phyloP scores from a whole-genome alignment of 2,797 vertebrate genomes.

The Myotis vivesi region DNA sequence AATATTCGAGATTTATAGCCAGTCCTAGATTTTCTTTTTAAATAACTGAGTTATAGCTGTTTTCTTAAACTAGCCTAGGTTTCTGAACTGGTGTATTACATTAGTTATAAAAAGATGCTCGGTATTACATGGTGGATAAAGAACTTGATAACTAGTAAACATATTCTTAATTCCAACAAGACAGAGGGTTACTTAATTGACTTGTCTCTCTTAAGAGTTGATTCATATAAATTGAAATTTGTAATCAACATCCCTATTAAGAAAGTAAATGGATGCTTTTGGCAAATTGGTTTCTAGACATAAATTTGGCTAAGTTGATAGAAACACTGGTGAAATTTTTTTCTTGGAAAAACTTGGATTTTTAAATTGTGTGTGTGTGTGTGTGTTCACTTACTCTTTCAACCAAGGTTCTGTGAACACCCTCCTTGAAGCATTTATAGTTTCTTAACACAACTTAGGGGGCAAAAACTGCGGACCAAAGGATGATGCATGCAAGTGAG shows the following conservation, averaged over 20 bases:
- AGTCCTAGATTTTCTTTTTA: slow-evolving; percentile 44
- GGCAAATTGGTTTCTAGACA: slow-evolving; percentile 44
- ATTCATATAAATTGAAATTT: slow-evolving; percentile 49
- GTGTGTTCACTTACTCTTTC: background rate
- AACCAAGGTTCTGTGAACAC: slow-evolving; percentile 45
- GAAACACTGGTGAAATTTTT: slow-evolving; percentile 50
- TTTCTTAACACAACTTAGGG: slow-evolving; percentile 43
- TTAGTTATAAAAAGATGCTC: slow-evolving; percentile 47
- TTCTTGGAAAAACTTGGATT: slow-evolving; percentile 9
- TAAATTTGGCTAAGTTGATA: slow-evolving; percentile 13
- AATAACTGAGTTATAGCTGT: slow-evolving; percentile 15
- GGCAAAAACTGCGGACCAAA: slow-evolving; percentile 8
- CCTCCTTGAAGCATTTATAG: slow-evolving; percentile 31
- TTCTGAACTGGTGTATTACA: slow-evolving; percentile 17
- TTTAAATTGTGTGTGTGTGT: background rate
- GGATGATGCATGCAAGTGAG: slow-evolving; percentile 21
- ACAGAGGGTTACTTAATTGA: slow-evolving; percentile 9
- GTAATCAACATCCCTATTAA: slow-evolving; percentile 34
- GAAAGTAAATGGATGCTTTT: slow-evolving; percentile 47
- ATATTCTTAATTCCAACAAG: slow-evolving; percentile 49
- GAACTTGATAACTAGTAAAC: slow-evolving; percentile 9
- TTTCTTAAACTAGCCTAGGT: background rate
- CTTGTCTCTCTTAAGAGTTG: slow-evolving; percentile 41
- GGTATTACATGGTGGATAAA: slow-evolving; percentile 15
- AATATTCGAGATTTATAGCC: background rate